Base-by-base conservation (phyloP, 2,113 vertebrate genomes). In the Rhadina sibilatrix region DNA sequence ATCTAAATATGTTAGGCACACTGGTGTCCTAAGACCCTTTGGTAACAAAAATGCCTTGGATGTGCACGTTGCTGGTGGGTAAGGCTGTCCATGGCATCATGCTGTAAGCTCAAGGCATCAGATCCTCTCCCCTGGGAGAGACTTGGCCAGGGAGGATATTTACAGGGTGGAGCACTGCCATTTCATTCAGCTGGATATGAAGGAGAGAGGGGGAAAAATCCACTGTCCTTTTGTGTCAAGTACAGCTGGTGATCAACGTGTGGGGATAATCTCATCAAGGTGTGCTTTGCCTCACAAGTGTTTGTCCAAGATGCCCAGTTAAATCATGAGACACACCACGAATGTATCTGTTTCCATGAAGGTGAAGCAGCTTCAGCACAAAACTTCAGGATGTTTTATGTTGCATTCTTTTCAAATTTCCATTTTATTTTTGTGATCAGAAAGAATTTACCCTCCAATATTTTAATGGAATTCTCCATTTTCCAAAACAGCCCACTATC, bases 121-220 rank as follows among this genome's bases (percentile, higher is more conserved):
- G 1, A 33, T 72, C 63, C 54, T 53, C 38, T 71, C 16, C 27
- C 24, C 30, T 33, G 14, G 12, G 44, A 60, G 71, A 38, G 21
- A 35, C 28, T 64, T 70, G 61, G 61, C 61, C 61, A 50, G 38
- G 20, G 47, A 64, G 22, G 12, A 1, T 42, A n/a, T 82, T 86
- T 63, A 63, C 21, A 35, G 74, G 68, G 54, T 66, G 61, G 52
- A 82, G 69, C 25, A 30, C 1, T 46, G 74, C 25, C n/a, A 56
- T 35, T 74, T 44, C 30, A 40, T 70, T 91, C 69, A 75, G 25
- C 50, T 70, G 33, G 37, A 15, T 44, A 19, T 3, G 28, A 44
- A 27, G 24, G 42, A 30, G 50, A 14, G 12, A 8, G 4, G 11
- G 6, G 7, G 0, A 0, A 3, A 44, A 28, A 22, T 63, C 27